phyloP scores from a whole-genome alignment of 1,140 invertebrate species.

The Heterodera carotae region DNA sequence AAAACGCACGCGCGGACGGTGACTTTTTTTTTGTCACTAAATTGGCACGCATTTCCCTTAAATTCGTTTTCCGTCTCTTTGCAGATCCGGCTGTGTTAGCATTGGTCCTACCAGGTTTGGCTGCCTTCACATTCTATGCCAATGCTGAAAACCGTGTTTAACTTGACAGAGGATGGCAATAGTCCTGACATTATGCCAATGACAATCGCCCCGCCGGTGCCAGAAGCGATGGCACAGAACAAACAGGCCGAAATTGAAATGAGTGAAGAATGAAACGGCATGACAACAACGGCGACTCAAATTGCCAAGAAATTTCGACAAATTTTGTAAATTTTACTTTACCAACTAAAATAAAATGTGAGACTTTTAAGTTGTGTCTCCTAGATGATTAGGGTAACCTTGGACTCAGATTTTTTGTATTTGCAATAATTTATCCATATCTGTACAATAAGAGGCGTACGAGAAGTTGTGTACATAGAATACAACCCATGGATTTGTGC shows the following conservation, averaged over 20 bases:
- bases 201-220: slow-evolving; percentile 40
- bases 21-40: not conserved
- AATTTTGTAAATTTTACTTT: too few relatives aligned
- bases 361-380: too few relatives aligned
- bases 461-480: too few relatives aligned
- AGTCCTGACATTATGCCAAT: slow-evolving; percentile 14
- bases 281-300: too few relatives aligned
- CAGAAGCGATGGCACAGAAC: slow-evolving; percentile 36
- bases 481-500: too few relatives aligned
- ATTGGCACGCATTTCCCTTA: not conserved
- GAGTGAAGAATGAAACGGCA: not conserved
- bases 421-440: too few relatives aligned
- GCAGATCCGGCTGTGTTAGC: slow-evolving; percentile 43
- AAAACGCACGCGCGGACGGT: slow-evolving; percentile 52
- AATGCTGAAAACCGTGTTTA: not conserved
- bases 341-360: too few relatives aligned
- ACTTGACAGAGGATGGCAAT: slow-evolving; percentile 33
- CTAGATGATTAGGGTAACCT: too few relatives aligned
- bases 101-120: slow-evolving; percentile 43
- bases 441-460: too few relatives aligned
- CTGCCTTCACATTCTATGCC: not conserved
- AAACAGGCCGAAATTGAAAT: slow-evolving; percentile 32
- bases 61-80: not conserved
- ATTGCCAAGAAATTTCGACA: too few relatives aligned
- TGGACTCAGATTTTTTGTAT: too few relatives aligned